Conservation (phyloP, 1,140 invertebrate genomes). For the Drosophila kohkoa region DNA sequence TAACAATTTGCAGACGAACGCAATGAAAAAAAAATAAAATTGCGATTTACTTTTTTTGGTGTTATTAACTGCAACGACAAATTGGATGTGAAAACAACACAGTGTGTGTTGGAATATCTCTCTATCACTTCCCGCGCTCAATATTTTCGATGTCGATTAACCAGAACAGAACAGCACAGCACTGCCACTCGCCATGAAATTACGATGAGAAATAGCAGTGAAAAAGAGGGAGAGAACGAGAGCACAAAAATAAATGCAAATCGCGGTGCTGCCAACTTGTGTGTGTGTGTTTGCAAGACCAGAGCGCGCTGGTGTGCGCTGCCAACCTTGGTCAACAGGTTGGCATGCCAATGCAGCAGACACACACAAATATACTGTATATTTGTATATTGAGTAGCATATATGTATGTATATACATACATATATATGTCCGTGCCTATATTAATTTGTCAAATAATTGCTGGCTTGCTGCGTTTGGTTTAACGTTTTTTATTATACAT, state of each 20-base stretch:
- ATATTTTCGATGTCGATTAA: conserved; percentile 58
- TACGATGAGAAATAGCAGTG: conserved; percentile 48
- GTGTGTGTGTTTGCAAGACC: neutral
- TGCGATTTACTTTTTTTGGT: conserved; percentile 43
- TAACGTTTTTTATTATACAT: conserved; percentile 39
- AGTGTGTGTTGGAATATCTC: neutral
- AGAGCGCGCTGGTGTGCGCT: conserved; percentile 1
- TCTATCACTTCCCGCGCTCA: conserved; percentile 62
- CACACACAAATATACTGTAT: too few species aligned
- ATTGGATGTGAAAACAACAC: conserved; percentile 45
- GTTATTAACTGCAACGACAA: conserved; percentile 41
- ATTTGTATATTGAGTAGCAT: too few species aligned
- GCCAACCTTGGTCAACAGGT: conserved; percentile 43
- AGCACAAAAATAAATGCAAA: conserved; percentile 21
- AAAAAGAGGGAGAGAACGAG: conserved; percentile 54
- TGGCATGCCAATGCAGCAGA: conserved; percentile 33
- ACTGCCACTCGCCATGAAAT: conserved; percentile 57
- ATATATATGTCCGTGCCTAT: neutral
- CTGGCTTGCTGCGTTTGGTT: neutral
- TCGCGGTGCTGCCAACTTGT: conserved; percentile 31
- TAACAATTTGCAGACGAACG: conserved; percentile 12
- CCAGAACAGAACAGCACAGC: conserved; percentile 41
- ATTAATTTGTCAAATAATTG: neutral
- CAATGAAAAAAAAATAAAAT: conserved; percentile 6
- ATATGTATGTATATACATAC: neutral